These are phyloP conservation scores for Iselma pallidipennis DNA, from an alignment of 2,888 invertebrate genomes.

Conservation along the genomic window DNA sequence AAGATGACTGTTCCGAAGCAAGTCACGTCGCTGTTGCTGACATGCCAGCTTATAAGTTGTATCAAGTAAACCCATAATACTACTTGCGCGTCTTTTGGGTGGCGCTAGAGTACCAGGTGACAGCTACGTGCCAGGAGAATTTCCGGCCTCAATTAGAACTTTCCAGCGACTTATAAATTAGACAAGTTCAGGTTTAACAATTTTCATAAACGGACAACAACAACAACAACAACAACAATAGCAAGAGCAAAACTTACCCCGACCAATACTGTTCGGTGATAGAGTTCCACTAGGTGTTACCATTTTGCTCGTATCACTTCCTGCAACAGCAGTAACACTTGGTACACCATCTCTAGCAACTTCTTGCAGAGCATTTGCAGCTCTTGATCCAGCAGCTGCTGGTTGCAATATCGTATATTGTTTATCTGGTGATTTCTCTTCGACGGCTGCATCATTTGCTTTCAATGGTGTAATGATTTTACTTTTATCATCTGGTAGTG, in stretches of 20 bases:
- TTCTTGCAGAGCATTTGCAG: conserved; percentile 81
- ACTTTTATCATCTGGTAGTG: conserved; percentile 56
- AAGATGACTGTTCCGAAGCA: conserved; percentile 48
- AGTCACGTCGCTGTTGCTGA: conserved; percentile 51
- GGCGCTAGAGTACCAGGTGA: conserved; percentile 49
- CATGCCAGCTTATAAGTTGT: conserved; percentile 54
- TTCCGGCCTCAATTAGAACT: conserved; percentile 45
- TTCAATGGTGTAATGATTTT: conserved; percentile 58
- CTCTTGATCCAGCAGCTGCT: conserved; percentile 77
- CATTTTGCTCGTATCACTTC: conserved; percentile 52
- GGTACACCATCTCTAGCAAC: conserved; percentile 66
- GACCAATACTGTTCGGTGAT: conserved; percentile 76
- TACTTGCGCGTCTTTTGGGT: conserved; percentile 41
- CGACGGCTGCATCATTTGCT: conserved; percentile 39
- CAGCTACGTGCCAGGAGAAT: conserved; percentile 48
- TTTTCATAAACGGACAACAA: conserved; percentile 1
- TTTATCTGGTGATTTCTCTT: conserved; percentile 60
- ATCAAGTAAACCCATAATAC: conserved; percentile 53
- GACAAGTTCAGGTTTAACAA: background rate
- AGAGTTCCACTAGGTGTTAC: conserved; percentile 58
- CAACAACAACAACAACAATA: background rate
- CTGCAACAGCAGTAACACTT: conserved; percentile 56
- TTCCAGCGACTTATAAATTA: conserved; percentile 31
- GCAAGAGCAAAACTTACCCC: conserved; percentile 66
- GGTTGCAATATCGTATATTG: conserved; percentile 88